Evolutionary conservation across 2,888 invertebrate species (phyloP).

Genomic region (Globia sparganii): DNA sequence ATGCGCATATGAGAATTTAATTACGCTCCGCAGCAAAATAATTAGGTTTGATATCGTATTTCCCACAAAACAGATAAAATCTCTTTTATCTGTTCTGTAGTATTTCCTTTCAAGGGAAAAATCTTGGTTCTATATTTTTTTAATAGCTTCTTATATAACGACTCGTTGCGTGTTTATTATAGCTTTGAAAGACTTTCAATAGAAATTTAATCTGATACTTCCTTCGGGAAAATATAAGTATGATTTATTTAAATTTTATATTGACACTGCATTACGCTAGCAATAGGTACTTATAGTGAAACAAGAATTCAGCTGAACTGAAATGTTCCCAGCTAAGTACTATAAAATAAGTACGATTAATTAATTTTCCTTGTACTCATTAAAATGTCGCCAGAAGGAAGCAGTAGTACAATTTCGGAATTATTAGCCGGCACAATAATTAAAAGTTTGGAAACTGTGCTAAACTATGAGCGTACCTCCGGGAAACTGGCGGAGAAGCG

Average conservation of each 20-base stretch:
- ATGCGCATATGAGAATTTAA: slow-evolving; percentile 56
- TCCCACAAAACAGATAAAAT: too few relatives aligned
- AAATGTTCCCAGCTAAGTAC: background rate
- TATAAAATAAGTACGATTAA: slow-evolving; percentile 38
- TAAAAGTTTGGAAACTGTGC: slow-evolving; percentile 69
- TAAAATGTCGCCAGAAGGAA: slow-evolving; percentile 50
- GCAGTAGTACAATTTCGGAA: slow-evolving; percentile 52
- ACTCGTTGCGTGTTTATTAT: slow-evolving; percentile 3
- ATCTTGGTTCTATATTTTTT: slow-evolving; percentile 12
- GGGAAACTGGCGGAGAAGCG: slow-evolving; percentile 63
- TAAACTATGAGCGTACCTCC: slow-evolving; percentile 58
- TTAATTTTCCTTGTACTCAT: slow-evolving; percentile 51
- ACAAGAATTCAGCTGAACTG: slow-evolving; percentile 10
- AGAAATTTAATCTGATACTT: slow-evolving; percentile 16
- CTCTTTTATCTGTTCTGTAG: too few relatives aligned
- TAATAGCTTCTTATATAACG: background rate
- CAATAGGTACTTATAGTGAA: slow-evolving; percentile 2
- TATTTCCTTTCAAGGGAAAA: slow-evolving; percentile 15
- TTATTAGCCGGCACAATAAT: slow-evolving; percentile 70
- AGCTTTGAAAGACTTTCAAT: slow-evolving; percentile 14
- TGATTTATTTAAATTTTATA: slow-evolving; percentile 19
- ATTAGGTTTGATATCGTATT: slow-evolving; percentile 17
- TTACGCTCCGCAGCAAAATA: slow-evolving; percentile 13
- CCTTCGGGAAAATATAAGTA: slow-evolving; percentile 4
- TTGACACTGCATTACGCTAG: slow-evolving; percentile 7